A percentile compares a stretch with the other conserved stretches of the same genome.
Evolutionary conservation across 1,140 invertebrate genomes (phyloP).

Genomic region (Babylonia areolata): DNA sequence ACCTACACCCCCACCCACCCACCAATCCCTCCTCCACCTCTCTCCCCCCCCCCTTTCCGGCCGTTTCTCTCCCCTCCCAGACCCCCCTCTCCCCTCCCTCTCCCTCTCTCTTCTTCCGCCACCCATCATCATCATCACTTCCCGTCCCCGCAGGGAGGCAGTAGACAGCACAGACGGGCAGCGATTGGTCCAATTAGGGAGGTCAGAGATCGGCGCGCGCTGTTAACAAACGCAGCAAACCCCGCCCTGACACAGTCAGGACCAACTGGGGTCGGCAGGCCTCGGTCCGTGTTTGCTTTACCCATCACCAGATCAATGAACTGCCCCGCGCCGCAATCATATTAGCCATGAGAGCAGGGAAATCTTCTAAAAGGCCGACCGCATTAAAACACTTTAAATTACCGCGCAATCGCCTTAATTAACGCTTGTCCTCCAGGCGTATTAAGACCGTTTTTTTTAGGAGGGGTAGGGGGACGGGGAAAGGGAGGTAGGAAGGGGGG

Average conservation of each 20-base stretch:
- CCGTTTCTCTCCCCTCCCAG: background rate
- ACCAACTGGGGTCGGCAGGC: constrained; percentile 36
- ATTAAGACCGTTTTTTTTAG: background rate
- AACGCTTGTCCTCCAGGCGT: constrained; percentile 19
- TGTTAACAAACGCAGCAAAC: constrained; percentile 36
- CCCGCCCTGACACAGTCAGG: constrained; percentile 43
- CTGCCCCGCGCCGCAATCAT: constrained; percentile 42
- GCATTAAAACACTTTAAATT: constrained; percentile 56
- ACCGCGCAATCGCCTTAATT: constrained; percentile 42
- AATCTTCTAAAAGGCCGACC: constrained; percentile 37
- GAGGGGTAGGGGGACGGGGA: background rate
- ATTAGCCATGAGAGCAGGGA: constrained; percentile 42
- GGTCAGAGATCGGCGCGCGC: constrained; percentile 38
- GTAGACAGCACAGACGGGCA: background rate
- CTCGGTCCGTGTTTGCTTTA: constrained; percentile 48
- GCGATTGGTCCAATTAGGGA: constrained; percentile 47
- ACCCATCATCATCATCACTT: constrained; percentile 24
- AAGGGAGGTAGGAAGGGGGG: background rate
- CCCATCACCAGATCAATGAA: constrained; percentile 45
- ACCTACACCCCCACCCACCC: background rate
- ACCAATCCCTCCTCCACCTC: too few species aligned
- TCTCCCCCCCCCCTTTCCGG: background rate
- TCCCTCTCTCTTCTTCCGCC: background rate
- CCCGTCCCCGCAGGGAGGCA: background rate
- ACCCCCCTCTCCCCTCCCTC: background rate